phyloP scores from a whole-genome alignment of 2,113 vertebrate genomes.

The Alectura lathami region DNA sequence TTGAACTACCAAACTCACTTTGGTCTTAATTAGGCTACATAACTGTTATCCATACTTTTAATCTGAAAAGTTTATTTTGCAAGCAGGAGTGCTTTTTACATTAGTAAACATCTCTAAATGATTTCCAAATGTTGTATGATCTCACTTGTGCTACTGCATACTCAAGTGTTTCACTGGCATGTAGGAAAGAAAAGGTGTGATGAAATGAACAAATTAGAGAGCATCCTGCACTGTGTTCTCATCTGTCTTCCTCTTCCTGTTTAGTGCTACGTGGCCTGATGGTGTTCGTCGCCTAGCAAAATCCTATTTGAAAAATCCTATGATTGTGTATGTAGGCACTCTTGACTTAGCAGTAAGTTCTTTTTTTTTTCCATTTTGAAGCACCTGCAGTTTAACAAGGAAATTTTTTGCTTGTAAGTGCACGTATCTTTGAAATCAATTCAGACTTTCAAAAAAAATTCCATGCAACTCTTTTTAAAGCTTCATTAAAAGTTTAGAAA shows the following conservation, averaged over 20 bases:
- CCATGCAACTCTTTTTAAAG: not conserved
- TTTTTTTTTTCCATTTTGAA: not conserved
- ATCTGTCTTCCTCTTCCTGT: not conserved
- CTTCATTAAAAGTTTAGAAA: not conserved
- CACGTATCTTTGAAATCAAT: not conserved
- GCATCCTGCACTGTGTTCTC: not conserved
- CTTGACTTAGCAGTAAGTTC: constrained; percentile 90
- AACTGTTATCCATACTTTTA: not conserved
- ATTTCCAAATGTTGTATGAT: not conserved
- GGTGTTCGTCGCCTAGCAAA: constrained; percentile 89
- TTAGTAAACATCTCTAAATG: not conserved
- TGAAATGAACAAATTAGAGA: not conserved
- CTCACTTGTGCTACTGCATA: not conserved
- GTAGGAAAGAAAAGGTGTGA: not conserved
- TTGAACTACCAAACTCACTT: not conserved
- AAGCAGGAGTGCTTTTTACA: not conserved
- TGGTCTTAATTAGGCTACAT: not conserved
- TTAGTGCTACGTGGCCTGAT: constrained; percentile 93
- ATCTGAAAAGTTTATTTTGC: not conserved
- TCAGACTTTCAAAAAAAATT: not conserved
- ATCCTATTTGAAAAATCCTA: constrained; percentile 92
- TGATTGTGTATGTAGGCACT: constrained; percentile 96
- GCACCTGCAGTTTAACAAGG: not conserved
- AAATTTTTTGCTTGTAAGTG: not conserved
- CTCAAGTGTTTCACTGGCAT: not conserved